phyloP scores from a whole-genome alignment of 2,113 vertebrate species.

The Aleadryas rufinucha region DNA sequence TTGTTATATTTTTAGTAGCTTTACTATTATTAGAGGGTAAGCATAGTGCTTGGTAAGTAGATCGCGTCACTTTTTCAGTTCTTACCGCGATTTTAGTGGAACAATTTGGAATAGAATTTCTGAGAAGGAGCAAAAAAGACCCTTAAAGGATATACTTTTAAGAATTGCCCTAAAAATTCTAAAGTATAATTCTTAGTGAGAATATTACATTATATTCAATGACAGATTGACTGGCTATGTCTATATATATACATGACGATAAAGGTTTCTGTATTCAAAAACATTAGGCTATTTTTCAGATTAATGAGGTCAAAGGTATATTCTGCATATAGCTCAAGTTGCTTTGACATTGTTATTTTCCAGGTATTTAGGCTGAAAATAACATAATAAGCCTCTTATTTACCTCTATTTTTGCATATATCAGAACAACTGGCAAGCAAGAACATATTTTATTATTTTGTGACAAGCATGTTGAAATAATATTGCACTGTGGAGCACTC shows the following conservation, averaged over 20 bases:
- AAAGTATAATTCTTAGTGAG: not conserved
- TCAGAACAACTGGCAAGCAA: not conserved
- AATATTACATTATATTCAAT: not conserved
- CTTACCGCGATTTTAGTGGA: not conserved
- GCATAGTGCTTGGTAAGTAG: not conserved
- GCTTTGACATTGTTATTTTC: not conserved
- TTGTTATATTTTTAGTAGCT: not conserved
- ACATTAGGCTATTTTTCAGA: not conserved
- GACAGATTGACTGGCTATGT: not conserved
- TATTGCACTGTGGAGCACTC: not conserved
- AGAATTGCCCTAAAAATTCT: not conserved
- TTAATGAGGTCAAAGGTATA: not conserved
- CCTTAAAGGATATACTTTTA: not conserved
- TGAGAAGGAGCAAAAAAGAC: not conserved
- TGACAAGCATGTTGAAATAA: not conserved
- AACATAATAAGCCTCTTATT: not conserved
- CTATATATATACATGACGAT: fast-evolving
- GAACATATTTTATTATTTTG: not conserved
- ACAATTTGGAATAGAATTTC: not conserved
- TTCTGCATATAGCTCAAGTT: not conserved
- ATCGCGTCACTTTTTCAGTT: not conserved
- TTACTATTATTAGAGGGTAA: not conserved
- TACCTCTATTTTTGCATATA: not conserved
- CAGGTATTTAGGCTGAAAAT: not conserved
- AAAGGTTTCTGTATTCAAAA: not conserved